Base-by-base conservation (phyloP, 2,888 invertebrate species). In the Ichneumoninae sp. region DNA sequence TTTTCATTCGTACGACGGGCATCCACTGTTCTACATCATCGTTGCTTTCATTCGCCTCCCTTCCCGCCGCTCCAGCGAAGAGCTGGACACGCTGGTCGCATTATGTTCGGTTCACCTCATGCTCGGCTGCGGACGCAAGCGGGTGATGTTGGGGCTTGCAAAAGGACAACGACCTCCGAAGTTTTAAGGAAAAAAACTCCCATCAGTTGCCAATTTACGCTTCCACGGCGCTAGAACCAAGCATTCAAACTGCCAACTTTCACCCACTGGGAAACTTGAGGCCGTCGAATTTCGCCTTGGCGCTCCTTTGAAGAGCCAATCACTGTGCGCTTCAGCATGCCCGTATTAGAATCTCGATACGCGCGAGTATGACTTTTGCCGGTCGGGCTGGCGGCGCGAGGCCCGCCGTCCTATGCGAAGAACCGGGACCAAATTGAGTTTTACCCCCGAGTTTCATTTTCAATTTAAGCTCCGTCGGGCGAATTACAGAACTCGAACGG, bases 341-440 rank as follows among this genome's bases (percentile, higher is more conserved):
- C 26, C 26, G 26, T 13, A 57, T 26, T 57, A 22, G 22, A 54
- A 52, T 71, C 54, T 36, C 19, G 30, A 6, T 13, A 16, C 26
- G 19, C 44, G 19, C 50, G 65, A 63, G 47, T 50, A 50, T 70
- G 78, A 50, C 50, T 78, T 66, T 71, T 44, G 19, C 52, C 40
- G 26, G 8, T 44, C 26, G 71, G 22, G 16, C 4, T 22, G 66
- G 22, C 47, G 40, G 22, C 13, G 22, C 8, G 44, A 40, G 30
- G 47, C 65, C 50, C 19, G 47, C 63, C 33, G 57, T 10, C 30
- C 8, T 47, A 50, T 13, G 47, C 22, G 33, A 57, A 73, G 63
- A 52, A 66, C 66, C 70, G 40, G 54, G 26, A 75, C 50, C 52
- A 75, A 81, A 81, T 81, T 75, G 75, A 81, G 60, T 75, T 81